Percentiles rank a stretch among this genome's conserved stretches.
phyloP scores from a whole-genome alignment of 1,140 invertebrate species.

The Aphelinus atriplicis region DNA sequence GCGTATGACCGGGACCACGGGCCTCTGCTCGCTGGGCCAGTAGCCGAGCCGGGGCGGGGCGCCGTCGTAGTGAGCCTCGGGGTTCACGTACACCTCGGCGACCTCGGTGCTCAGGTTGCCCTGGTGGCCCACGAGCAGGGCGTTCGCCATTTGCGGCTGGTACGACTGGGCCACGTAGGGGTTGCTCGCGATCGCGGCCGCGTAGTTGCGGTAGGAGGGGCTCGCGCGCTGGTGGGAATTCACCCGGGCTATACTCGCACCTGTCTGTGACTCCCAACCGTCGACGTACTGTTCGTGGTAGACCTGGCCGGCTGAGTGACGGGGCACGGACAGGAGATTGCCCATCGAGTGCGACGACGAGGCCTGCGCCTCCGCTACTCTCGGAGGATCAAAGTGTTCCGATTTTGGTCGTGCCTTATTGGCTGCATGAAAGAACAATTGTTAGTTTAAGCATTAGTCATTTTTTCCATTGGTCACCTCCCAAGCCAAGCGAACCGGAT shows the following conservation, averaged over 20 bases:
- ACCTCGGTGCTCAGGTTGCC: conserved; percentile 4
- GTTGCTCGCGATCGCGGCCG: conserved; percentile 7
- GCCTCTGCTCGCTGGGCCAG: conserved; percentile 42
- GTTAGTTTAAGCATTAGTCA: conserved; percentile 63
- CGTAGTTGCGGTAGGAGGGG: conserved; percentile 15
- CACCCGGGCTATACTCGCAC: conserved; percentile 53
- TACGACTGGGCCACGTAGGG: conserved; percentile 10
- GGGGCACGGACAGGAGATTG: conserved; percentile 60
- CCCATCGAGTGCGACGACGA: conserved; percentile 63
- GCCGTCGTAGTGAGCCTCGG: conserved; percentile 37
- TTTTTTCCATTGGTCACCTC: conserved; percentile 28
- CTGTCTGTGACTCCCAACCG: conserved; percentile 52
- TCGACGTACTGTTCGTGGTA: conserved; percentile 55
- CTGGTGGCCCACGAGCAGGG: neutral
- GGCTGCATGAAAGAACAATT: conserved; percentile 58
- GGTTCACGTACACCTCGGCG: conserved; percentile 11
- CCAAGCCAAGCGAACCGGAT: too few relatives aligned
- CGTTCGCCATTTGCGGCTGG: conserved; percentile 7
- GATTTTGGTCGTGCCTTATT: conserved; percentile 63
- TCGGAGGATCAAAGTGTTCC: conserved; percentile 59
- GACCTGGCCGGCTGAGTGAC: conserved; percentile 50
- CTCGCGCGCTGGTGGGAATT: conserved; percentile 4
- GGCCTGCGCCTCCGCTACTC: conserved; percentile 42
- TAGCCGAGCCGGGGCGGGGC: conserved; percentile 39
- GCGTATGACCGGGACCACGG: conserved; percentile 50